These are phyloP conservation scores for Julus scandinavius DNA, from an alignment of 2,888 invertebrate species.

Conservation along the genomic window DNA sequence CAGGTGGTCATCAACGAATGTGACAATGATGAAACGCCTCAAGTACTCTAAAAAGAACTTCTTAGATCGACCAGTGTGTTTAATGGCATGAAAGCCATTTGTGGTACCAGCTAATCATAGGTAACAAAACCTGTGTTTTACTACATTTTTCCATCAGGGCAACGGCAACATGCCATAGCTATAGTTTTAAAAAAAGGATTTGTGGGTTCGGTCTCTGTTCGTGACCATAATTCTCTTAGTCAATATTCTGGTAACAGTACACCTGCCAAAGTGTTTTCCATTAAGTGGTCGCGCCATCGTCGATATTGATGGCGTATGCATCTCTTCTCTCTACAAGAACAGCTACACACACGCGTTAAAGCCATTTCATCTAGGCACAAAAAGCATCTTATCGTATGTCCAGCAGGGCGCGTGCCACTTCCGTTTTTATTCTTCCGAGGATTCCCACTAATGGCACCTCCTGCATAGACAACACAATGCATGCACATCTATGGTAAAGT, in stretches of 20 bases:
- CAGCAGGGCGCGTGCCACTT: conserved; percentile 27
- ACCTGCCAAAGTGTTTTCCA: conserved; percentile 37
- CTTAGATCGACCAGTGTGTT: not conserved
- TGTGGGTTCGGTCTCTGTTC: not conserved
- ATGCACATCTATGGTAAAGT: conserved; percentile 2
- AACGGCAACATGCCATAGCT: not conserved
- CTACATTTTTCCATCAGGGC: not conserved
- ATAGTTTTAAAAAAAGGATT: not conserved
- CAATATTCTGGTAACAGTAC: conserved; percentile 16
- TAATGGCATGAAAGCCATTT: not conserved
- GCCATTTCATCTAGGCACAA: not conserved
- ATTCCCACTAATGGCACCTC: not conserved
- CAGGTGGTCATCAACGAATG: not conserved
- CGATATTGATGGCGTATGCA: not conserved
- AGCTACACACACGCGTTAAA: not conserved
- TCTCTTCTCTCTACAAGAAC: not conserved
- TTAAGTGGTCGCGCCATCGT: not conserved
- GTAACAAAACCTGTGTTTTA: not conserved
- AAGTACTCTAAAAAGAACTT: not conserved
- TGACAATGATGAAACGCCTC: not conserved
- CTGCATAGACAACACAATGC: not conserved
- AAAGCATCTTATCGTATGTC: conserved; percentile 12
- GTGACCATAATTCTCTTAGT: conserved; percentile 8
- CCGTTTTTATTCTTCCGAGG: not conserved
- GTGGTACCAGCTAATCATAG: not conserved